Base-by-base conservation (phyloP, 2,797 vertebrate genomes). In the Gymnoscopelus microlampas region DNA sequence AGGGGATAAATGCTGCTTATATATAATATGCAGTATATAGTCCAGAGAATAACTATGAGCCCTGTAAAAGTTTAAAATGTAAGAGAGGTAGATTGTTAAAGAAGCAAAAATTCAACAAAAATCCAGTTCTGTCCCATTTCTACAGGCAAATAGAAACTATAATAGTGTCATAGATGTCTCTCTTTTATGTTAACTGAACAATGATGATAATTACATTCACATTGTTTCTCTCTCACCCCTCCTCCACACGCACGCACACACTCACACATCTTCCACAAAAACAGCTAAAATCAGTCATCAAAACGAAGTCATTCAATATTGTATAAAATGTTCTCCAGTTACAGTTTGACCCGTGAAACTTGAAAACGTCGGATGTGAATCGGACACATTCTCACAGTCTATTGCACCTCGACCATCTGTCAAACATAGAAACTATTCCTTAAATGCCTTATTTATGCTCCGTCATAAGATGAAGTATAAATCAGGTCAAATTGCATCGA, bases 51-150 rank as follows among this genome's bases (percentile, higher is more conserved):
- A 44, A 19, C 5, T 44, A 39, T 44, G 32, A 56, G 65, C 63
- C 74, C 62, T 35, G 57, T 68, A 63, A 78, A 80, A 77, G 69
- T 74, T 74, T 67, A 54, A 85, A 53, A 74, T 53, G 68, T 65
- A 68, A 68, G 75, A 91, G 92, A 93, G 92, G 92, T 93, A 93
- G 92, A 91, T 91, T 84, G 84, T 90, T 87, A 82, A 76, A 85
- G 77, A 74, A 65, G 71, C 63, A 75, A 77, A 58, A 72, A 74
- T 35, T 5, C 35, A 11, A 44, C 44, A 39, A 61, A 73, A 71
- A 5, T 73, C 60, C 71, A 82, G 55, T 63, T 63, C 66, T 76
- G 68, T 61, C 53, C 55, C 15, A 65, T 35, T 67, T 51, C 57
- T 53, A 58, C 14, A 13, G 54, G 58, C 47, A 51, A 61, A 12